Evolutionary conservation across 2,888 invertebrate species (phyloP).

Genomic region (Parthenolecanium corni): DNA sequence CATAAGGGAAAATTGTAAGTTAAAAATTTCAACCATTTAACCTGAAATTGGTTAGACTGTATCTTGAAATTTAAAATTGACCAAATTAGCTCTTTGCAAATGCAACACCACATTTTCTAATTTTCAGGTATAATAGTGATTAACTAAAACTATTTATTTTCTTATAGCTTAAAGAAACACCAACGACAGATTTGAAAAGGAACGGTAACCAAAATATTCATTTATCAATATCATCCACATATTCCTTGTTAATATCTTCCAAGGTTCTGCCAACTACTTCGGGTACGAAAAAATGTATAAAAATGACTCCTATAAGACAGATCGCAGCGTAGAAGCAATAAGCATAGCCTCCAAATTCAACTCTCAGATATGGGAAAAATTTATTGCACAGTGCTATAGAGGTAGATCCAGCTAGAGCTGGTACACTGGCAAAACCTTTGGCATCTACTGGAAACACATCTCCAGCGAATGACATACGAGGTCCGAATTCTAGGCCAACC

Average conservation of each 20-base stretch:
- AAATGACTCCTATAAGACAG: background rate
- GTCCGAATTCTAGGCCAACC: constrained; percentile 44
- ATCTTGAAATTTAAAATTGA: too few relatives aligned
- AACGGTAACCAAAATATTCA: too few relatives aligned
- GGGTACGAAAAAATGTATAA: constrained; percentile 3
- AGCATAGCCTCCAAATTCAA: constrained; percentile 39
- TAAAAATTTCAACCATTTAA: too few relatives aligned
- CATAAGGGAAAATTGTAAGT: too few relatives aligned
- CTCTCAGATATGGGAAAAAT: constrained; percentile 42
- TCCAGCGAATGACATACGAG: constrained; percentile 48
- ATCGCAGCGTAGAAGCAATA: constrained; percentile 26
- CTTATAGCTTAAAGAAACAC: too few relatives aligned
- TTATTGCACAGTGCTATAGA: constrained; percentile 46
- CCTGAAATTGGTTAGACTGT: too few relatives aligned
- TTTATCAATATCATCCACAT: too few relatives aligned
- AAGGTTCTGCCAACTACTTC: constrained; percentile 18
- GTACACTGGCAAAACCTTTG: constrained; percentile 41
- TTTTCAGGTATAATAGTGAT: too few relatives aligned
- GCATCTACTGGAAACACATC: constrained; percentile 46
- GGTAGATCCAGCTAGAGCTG: constrained; percentile 40
- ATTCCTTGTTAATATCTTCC: constrained; percentile 1
- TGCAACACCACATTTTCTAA: too few relatives aligned
- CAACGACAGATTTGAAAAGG: too few relatives aligned
- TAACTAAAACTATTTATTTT: too few relatives aligned
- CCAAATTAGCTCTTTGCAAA: too few relatives aligned